Conservation (phyloP, 2,888 invertebrate genomes). For the Mimachlamys varia region DNA sequence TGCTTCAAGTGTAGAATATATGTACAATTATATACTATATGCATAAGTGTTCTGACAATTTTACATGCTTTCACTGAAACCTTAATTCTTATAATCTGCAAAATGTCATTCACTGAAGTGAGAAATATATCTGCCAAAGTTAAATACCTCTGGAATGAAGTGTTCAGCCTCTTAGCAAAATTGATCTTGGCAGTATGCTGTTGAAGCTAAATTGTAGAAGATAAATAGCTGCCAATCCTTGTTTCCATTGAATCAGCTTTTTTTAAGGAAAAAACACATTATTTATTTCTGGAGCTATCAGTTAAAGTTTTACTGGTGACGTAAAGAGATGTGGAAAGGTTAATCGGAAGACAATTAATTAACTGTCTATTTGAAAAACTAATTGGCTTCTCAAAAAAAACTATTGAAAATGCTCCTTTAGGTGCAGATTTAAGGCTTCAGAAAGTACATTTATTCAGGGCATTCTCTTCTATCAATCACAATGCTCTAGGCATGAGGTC, state of each 20-base stretch:
- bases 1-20: too few relatives aligned
- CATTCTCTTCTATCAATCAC: background rate
- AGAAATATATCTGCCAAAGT: background rate
- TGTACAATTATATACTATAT: too few relatives aligned
- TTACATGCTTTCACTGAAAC: too few relatives aligned
- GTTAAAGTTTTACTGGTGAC: background rate
- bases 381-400: background rate
- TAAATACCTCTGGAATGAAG: background rate
- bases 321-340: background rate
- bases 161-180: background rate
- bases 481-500: background rate
- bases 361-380: background rate
- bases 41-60: too few relatives aligned
- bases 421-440: background rate
- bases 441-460: background rate
- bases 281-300: background rate
- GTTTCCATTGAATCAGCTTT: background rate
- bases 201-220: background rate
- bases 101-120: background rate
- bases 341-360: constrained; percentile 6
- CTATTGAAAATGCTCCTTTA: background rate
- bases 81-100: background rate
- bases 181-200: background rate
- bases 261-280: background rate
- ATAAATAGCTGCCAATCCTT: background rate